A percentile compares a stretch with the other conserved stretches of the same genome.
phyloP scores from a whole-genome alignment of 2,888 invertebrate genomes.

The Leucania comma region DNA sequence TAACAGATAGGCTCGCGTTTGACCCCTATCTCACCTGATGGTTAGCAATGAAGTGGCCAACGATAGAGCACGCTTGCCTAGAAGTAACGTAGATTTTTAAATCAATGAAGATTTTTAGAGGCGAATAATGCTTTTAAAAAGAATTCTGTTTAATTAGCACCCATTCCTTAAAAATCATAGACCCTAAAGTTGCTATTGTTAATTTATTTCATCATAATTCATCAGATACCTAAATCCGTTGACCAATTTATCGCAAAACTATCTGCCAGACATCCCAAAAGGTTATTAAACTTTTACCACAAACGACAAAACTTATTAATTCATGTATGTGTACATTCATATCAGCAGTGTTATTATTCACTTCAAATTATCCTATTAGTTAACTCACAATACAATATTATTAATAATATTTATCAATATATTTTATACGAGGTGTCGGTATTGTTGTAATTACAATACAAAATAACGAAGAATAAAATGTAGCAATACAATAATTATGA shows the following conservation, averaged over 20 bases:
- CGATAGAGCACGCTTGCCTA: too few species aligned
- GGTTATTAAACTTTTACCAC: conserved; percentile 11
- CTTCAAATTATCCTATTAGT: conserved; percentile 20
- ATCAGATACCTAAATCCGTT: background rate
- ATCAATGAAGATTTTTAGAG: too few species aligned
- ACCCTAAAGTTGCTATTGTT: too few species aligned
- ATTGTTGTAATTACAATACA: conserved; percentile 29
- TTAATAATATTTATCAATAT: conserved; percentile 38
- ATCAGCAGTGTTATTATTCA: conserved; percentile 22
- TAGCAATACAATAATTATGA: conserved; percentile 6
- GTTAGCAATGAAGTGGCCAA: too few species aligned
- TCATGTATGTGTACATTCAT: conserved; percentile 1
- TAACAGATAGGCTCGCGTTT: too few species aligned
- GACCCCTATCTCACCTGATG: too few species aligned
- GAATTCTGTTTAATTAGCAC: too few species aligned
- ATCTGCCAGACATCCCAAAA: background rate
- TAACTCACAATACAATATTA: conserved; percentile 20
- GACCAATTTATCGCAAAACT: background rate
- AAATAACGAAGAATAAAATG: conserved; percentile 36
- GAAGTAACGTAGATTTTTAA: too few species aligned
- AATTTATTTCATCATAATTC: background rate
- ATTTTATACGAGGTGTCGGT: conserved; percentile 21
- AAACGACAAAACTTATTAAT: conserved; percentile 18
- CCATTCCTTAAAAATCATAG: too few species aligned
- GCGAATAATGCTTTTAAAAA: too few species aligned